phyloP scores from a whole-genome alignment of 2,888 invertebrate genomes.

The Ypsolopha scabrella region DNA sequence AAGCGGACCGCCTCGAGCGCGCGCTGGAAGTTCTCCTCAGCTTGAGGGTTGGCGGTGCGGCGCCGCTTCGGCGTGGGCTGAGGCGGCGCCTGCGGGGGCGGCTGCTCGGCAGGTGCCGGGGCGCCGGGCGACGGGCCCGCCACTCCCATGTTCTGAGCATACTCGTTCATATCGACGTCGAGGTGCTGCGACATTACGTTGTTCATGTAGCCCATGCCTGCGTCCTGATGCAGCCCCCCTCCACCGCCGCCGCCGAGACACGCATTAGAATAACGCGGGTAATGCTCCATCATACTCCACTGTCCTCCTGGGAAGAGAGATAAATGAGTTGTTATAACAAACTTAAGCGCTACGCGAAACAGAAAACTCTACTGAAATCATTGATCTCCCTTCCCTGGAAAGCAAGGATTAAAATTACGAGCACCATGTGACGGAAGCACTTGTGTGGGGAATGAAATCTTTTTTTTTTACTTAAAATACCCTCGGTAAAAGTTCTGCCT shows the following conservation, averaged over 20 bases:
- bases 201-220: constrained; percentile 69
- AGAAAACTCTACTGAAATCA: constrained; percentile 23
- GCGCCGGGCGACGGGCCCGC: constrained; percentile 49
- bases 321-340: constrained; percentile 55
- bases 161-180: constrained; percentile 47
- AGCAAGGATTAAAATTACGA: constrained; percentile 18
- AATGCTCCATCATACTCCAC: constrained; percentile 88
- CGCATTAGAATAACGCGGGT: constrained; percentile 79
- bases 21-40: constrained; percentile 84
- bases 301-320: constrained; percentile 83
- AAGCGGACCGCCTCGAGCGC: constrained; percentile 86
- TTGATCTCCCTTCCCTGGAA: constrained; percentile 70
- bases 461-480: no score
- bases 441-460: no score
- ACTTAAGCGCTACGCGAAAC: background rate
- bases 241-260: constrained; percentile 73
- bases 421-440: background rate
- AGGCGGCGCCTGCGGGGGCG: constrained; percentile 21
- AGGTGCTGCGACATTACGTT: constrained; percentile 55
- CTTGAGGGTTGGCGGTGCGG: constrained; percentile 82
- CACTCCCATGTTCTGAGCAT: constrained; percentile 36
- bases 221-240: constrained; percentile 66
- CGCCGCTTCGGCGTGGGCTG: constrained; percentile 72
- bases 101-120: constrained; percentile 22
- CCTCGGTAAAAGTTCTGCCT: no score